Conservation (phyloP, 2,797 vertebrate species). For the Gobio occitaniae region DNA sequence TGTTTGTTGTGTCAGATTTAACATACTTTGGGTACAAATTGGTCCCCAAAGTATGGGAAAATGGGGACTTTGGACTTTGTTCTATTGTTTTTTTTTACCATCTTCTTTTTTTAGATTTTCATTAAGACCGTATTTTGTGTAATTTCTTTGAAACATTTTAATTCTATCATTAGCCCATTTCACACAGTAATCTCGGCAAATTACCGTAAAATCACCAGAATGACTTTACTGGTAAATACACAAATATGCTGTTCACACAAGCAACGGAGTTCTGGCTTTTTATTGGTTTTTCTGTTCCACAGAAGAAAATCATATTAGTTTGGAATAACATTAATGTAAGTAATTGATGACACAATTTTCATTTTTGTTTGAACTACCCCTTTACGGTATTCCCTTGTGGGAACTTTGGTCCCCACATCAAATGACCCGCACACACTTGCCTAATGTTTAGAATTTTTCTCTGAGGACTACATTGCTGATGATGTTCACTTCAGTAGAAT, state of each 20-base stretch:
- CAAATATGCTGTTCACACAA: no score
- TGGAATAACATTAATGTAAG: background rate
- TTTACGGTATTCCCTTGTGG: background rate
- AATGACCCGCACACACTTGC: background rate
- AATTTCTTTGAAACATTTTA: no score
- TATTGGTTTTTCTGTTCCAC: background rate
- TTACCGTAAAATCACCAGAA: no score
- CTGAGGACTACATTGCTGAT: background rate
- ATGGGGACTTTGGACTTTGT: background rate
- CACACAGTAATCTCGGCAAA: no score
- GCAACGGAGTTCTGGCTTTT: no score
- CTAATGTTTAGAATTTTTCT: background rate
- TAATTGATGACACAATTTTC: background rate
- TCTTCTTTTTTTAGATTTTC: background rate
- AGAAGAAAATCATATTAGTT: background rate
- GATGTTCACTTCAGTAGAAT: constrained; percentile 22
- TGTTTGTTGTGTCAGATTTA: background rate
- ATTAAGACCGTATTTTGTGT: background rate
- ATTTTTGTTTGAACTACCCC: background rate
- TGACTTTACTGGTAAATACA: no score
- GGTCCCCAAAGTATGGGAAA: background rate
- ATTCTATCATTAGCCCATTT: no score
- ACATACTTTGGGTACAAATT: background rate
- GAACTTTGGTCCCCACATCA: background rate
- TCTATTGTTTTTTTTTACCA: background rate